Percentiles rank a stretch among this genome's conserved stretches.
These are phyloP conservation scores for Stenotaenia linearis DNA, from an alignment of 2,888 invertebrate species.

Conservation along the genomic window DNA sequence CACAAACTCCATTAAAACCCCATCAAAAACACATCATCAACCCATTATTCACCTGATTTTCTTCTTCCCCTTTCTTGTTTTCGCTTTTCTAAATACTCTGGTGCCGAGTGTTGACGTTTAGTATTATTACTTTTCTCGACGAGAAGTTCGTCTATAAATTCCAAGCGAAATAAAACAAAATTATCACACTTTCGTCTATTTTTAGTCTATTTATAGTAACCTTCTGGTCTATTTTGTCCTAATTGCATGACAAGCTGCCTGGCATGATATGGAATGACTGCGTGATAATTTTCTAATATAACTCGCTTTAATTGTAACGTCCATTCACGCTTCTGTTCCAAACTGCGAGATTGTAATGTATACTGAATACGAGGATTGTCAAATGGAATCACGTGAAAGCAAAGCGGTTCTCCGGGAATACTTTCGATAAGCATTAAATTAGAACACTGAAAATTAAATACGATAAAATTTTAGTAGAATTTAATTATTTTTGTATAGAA, in stretches of 20 bases:
- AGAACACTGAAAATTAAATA: constrained; percentile 70
- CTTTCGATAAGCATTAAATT: constrained; percentile 96
- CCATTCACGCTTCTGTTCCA: constrained; percentile 82
- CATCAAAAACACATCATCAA: neutral
- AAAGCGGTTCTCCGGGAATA: constrained; percentile 85
- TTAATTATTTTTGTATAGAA: too few relatives aligned
- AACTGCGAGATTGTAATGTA: constrained; percentile 74
- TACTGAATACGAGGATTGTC: constrained; percentile 88
- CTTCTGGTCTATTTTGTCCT: constrained; percentile 68
- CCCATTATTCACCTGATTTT: constrained; percentile 38
- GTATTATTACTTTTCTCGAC: constrained; percentile 59
- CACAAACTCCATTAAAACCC: too few relatives aligned
- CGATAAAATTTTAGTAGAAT: too few relatives aligned
- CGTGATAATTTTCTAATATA: constrained; percentile 87
- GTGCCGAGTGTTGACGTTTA: constrained; percentile 73
- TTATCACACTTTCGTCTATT: neutral
- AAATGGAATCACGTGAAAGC: constrained; percentile 94
- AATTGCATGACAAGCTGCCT: constrained; percentile 84
- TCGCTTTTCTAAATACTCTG: constrained; percentile 81
- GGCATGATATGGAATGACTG: constrained; percentile 89
- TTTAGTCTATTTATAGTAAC: constrained; percentile 45
- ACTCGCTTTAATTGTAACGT: constrained; percentile 73
- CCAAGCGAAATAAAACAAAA: constrained; percentile 39
- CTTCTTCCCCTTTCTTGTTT: constrained; percentile 49
- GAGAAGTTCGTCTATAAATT: constrained; percentile 54